Percentiles rank a stretch among this genome's conserved stretches.
These are phyloP conservation scores for Melanotaenia duboulayi DNA, from an alignment of 2,113 vertebrate species.

Conservation along the genomic window DNA sequence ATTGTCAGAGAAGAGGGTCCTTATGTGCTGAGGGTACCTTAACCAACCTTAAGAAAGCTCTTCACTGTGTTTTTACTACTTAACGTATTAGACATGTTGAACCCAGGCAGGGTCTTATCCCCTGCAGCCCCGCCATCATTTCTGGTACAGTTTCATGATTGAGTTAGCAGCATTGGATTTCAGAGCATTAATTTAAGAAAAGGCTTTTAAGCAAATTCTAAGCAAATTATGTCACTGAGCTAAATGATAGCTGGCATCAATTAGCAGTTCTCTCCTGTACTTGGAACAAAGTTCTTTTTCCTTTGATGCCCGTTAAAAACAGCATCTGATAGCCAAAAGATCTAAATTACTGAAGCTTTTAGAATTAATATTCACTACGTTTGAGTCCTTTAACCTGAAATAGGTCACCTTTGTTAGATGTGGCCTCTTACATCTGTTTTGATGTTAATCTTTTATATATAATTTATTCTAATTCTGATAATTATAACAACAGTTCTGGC, in stretches of 20 bases:
- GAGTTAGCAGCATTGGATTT: constrained; percentile 69
- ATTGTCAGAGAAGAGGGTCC: constrained; percentile 29
- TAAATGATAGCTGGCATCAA: constrained; percentile 52
- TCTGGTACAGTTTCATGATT: constrained; percentile 49
- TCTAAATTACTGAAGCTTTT: background rate
- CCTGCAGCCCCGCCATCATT: constrained; percentile 43
- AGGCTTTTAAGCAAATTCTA: constrained; percentile 38
- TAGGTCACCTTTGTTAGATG: background rate
- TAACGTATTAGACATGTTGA: constrained; percentile 50
- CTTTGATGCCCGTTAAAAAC: background rate
- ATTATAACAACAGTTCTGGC: background rate
- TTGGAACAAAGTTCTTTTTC: constrained; percentile 15
- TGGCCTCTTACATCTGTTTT: background rate
- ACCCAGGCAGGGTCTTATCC: constrained; percentile 45
- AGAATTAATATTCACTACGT: background rate
- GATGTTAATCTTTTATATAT: background rate
- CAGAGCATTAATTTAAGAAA: constrained; percentile 52
- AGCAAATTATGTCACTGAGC: constrained; percentile 57
- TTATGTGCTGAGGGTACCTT: constrained; percentile 22
- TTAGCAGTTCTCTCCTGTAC: constrained; percentile 37
- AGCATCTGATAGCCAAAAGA: background rate
- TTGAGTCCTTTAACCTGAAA: background rate
- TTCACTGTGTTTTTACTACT: constrained; percentile 51
- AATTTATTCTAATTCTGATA: background rate
- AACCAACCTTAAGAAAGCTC: constrained; percentile 17